A percentile compares a stretch with the other conserved stretches of the same genome.
phyloP scores from a whole-genome alignment of 2,113 vertebrate species.

The Oceanites oceanicus region DNA sequence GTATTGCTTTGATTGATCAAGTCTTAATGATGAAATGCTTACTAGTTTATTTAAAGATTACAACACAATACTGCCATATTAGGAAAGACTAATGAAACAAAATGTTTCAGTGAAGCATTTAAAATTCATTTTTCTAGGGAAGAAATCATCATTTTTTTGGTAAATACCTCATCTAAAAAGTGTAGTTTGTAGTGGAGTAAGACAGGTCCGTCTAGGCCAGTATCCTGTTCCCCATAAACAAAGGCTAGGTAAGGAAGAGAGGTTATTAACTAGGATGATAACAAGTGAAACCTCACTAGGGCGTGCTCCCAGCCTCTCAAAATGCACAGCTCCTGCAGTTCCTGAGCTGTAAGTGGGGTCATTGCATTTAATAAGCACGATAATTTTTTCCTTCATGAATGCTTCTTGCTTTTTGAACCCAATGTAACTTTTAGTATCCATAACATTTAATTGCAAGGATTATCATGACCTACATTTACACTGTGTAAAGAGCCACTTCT shows the following conservation, averaged over 20 bases:
- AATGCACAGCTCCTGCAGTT: neutral
- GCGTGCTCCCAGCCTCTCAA: neutral
- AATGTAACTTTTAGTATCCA: neutral
- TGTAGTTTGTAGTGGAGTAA: neutral
- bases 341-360: neutral
- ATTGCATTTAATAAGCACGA: neutral
- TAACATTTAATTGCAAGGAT: neutral
- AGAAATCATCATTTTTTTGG: neutral
- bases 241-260: neutral
- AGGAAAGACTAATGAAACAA: neutral
- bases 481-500: neutral
- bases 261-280: neutral
- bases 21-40: neutral
- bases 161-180: neutral
- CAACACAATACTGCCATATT: neutral
- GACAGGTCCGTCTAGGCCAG: neutral
- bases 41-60: neutral
- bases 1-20: neutral
- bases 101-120: neutral
- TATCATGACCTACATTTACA: neutral
- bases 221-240: neutral
- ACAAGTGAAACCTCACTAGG: neutral
- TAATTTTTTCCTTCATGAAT: neutral
- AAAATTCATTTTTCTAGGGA: neutral
- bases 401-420: neutral